Evolutionary conservation across 2,113 vertebrate species (phyloP), one percentile per base, ranked within the genome.

Genomic region (Sialia sialis): DNA sequence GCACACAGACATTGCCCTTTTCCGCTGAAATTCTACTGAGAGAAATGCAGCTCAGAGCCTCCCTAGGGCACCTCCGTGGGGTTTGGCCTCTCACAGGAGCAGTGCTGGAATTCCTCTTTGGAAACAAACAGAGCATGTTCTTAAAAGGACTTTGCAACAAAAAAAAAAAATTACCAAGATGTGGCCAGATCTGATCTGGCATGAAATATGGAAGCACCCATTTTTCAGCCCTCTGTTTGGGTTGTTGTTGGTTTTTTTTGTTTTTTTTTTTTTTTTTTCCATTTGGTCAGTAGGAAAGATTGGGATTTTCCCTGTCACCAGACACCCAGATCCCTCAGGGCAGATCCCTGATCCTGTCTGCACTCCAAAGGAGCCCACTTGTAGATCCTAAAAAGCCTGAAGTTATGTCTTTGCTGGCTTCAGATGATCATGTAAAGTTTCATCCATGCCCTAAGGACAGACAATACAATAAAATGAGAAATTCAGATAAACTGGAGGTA

Each of bases 111-210:
- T 69, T 82, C 30, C 11, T 38, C 13, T 52, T n/a, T 15, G 20
- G 27, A 41, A 2, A 8, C 34, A 11, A 26, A 13, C 1, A 0
- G 2, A 78, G 7, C 0, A 0, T 41, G 8, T 23, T 55, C 38
- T 15, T 17, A 43, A 32, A 17, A 73, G 32, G 29, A 27, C 21
- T 55, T 63, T 21, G 16, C 54, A 44, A 39, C 64, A 38, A 38
- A 68, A 39, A 38, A 38, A 68, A 39, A 60, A 78, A 69, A 55
- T 29, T 13, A 43, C 55, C 21, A 27, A 56, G 56, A 49, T 0
- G 0, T 12, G 30, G 46, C 10, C 25, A 7, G 34, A 36, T 60
- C n/a, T 70, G 46, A 91, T 39, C 44, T 46, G 52, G 25, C 13
- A 34, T 7, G 20, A 90, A 84, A 69, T 9, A 54, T 1, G 11